Evolutionary conservation across 2,113 vertebrate genomes (phyloP).

Genomic region (Hypomesus transpacificus): DNA sequence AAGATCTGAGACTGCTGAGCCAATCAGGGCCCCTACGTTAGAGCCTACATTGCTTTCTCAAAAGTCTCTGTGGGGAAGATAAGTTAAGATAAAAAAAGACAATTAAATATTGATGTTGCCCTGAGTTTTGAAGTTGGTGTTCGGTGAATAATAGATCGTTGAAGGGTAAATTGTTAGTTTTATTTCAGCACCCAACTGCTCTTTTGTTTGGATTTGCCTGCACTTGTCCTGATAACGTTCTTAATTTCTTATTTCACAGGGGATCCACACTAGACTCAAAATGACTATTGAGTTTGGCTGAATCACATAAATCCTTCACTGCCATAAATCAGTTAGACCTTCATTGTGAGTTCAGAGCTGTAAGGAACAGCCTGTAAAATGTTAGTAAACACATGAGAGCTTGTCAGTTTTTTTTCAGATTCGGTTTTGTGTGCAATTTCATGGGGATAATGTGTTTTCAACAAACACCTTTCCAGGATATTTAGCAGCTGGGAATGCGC

Average conservation of each 20-base stretch:
- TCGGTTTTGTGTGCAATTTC: conserved; percentile 5
- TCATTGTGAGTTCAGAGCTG: conserved; percentile 12
- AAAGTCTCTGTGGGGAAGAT: conserved; percentile 26
- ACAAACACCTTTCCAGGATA: conserved; percentile 13
- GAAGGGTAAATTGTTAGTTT: conserved; percentile 22
- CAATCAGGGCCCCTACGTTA: conserved; percentile 13
- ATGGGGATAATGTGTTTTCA: conserved; percentile 2
- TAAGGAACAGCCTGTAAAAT: background rate
- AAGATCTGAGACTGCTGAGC: conserved; percentile 11
- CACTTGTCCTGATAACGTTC: background rate
- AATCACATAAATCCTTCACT: conserved; percentile 7
- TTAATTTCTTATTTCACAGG: conserved; percentile 1
- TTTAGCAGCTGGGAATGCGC: conserved; percentile 35
- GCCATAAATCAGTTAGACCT: background rate
- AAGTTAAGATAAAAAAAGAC: conserved; percentile 10
- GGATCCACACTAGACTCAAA: background rate
- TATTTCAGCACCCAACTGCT: conserved; percentile 20
- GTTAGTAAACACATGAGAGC: background rate
- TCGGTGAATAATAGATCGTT: conserved; percentile 52
- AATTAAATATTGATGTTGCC: conserved; percentile 50
- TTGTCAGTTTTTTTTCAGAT: background rate
- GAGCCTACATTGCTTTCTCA: conserved; percentile 6
- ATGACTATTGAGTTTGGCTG: background rate
- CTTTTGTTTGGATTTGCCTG: conserved; percentile 20
- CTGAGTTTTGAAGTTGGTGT: conserved; percentile 44